These are phyloP conservation scores for Pentamera pediparva DNA, from an alignment of 53 echinoderm and acorn worm species.

Conservation along the genomic window DNA sequence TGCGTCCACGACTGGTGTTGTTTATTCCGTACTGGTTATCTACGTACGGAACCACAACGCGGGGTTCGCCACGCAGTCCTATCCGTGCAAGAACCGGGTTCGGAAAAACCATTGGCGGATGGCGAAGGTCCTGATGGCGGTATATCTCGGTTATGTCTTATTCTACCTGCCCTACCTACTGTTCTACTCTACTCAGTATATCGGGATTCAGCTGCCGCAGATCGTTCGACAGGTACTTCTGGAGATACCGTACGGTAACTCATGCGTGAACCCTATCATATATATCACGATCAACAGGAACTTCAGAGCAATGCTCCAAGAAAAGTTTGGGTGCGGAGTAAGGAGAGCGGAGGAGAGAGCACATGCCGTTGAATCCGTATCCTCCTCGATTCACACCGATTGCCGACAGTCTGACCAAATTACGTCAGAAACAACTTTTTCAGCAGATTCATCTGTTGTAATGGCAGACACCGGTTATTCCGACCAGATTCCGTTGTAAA, in stretches of 20 bases:
- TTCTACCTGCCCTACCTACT: background rate
- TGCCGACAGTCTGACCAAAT: no score
- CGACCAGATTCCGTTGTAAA: no score
- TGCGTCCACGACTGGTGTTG: background rate
- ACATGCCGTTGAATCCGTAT: no score
- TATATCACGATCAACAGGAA: background rate
- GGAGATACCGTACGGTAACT: background rate
- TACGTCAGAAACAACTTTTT: no score
- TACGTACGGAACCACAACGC: background rate
- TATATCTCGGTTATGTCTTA: background rate
- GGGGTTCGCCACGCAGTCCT: constrained; percentile 7
- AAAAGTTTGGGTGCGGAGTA: no score
- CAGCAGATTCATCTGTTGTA: no score
- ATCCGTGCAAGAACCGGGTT: background rate
- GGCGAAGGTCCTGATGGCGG: background rate
- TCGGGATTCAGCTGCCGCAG: background rate
- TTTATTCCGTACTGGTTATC: background rate
- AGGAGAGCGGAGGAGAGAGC: no score
- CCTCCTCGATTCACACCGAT: no score
- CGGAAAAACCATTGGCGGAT: background rate
- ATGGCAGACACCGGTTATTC: no score
- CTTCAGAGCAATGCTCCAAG: no score
- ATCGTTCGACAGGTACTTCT: background rate
- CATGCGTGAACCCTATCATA: constrained; percentile 1
- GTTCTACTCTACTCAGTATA: background rate